Conservation (phyloP, 2,113 vertebrate genomes). For the Scatophagus argus region DNA sequence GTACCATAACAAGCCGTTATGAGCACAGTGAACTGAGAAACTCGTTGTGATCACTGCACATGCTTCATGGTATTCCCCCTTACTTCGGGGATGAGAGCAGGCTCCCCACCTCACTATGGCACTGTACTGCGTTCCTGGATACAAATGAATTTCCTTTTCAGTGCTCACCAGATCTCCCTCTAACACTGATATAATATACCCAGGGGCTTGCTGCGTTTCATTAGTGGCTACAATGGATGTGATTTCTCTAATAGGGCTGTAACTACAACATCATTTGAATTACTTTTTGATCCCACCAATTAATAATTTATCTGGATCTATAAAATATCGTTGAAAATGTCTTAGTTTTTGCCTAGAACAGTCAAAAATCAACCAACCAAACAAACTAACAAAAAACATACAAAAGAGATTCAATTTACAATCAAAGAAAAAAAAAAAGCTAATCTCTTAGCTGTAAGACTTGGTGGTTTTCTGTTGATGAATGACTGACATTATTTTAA, state of each 20-base stretch:
- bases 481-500: background rate
- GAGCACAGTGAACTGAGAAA: constrained; percentile 12
- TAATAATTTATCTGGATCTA: background rate
- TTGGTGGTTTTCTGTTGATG: too few species aligned
- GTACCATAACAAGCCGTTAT: background rate
- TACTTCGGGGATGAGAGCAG: background rate
- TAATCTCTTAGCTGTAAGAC: too few species aligned
- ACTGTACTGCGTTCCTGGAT: too few species aligned
- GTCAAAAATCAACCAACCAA: too few species aligned
- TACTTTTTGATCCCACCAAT: background rate
- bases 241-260: too few species aligned
- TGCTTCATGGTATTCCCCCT: background rate
- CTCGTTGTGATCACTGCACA: background rate
- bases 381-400: too few species aligned
- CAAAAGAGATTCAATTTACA: too few species aligned
- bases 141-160: constrained; percentile 8
- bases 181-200: background rate
- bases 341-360: too few species aligned
- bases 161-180: background rate
- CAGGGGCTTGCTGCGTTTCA: background rate
- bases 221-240: background rate
- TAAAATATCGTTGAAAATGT: too few species aligned
- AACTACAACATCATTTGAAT: background rate
- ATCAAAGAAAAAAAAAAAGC: too few species aligned
- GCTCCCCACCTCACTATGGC: too few species aligned